These are phyloP conservation scores for Cygnus atratus DNA, from an alignment of 2,113 vertebrate genomes.

Conservation along the genomic window DNA sequence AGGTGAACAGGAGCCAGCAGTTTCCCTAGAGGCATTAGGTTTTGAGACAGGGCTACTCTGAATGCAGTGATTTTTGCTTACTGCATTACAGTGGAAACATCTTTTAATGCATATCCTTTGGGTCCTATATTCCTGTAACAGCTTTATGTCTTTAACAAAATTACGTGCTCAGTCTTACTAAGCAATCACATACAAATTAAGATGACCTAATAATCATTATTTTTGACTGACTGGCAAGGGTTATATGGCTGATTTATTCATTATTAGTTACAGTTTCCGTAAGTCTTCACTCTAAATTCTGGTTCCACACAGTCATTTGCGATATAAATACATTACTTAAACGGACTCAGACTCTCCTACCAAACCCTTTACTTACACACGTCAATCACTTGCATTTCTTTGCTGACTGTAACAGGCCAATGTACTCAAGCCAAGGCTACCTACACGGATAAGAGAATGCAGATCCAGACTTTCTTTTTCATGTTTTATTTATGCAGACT, in stretches of 20 bases:
- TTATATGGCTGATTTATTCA: neutral
- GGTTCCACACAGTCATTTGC: neutral
- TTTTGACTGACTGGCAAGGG: conserved; percentile 21
- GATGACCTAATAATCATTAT: conserved; percentile 10
- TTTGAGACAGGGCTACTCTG: neutral
- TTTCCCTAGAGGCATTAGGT: neutral
- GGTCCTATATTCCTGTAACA: conserved; percentile 10
- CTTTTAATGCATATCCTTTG: conserved; percentile 15
- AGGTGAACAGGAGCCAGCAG: neutral
- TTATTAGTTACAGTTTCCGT: neutral
- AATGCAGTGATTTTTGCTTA: conserved; percentile 2
- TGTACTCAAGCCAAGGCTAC: neutral
- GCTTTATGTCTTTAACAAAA: conserved; percentile 23
- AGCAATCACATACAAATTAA: conserved; percentile 25
- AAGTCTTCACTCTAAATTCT: neutral
- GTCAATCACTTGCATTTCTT: neutral
- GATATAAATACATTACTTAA: neutral
- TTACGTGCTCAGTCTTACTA: conserved; percentile 10
- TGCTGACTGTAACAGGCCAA: neutral
- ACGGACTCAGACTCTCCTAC: neutral
- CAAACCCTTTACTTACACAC: neutral
- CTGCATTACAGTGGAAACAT: neutral
- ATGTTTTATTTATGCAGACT: neutral
- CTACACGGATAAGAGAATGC: neutral
- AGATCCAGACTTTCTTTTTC: neutral